Evolutionary conservation across 35 echinoderm and acorn worm species (phyloP).

Genomic region (Eucidaris tribuloides): DNA sequence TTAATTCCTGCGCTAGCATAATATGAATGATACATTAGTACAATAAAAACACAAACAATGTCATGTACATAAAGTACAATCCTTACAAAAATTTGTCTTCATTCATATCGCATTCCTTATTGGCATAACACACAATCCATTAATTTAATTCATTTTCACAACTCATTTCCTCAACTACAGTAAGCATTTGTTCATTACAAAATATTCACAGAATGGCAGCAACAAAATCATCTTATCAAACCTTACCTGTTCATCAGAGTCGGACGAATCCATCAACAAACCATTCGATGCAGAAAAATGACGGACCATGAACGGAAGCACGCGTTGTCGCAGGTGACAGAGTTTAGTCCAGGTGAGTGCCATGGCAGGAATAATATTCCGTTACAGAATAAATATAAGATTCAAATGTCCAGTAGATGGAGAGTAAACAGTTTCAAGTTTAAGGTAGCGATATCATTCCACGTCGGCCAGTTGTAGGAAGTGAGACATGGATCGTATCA

Average conservation of each 20-base stretch:
- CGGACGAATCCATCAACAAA: background rate
- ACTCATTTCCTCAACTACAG: background rate
- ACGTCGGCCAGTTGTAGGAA: too few relatives aligned
- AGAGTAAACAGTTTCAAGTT: conserved; percentile 59
- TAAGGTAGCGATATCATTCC: too few relatives aligned
- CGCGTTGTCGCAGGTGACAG: background rate
- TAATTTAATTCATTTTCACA: background rate
- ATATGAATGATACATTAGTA: too few relatives aligned
- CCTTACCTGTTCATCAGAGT: conserved; percentile 18
- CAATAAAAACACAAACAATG: too few relatives aligned
- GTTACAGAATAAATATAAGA: background rate
- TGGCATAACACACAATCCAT: too few relatives aligned
- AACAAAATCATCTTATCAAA: background rate
- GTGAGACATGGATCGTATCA: too few relatives aligned
- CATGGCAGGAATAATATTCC: conserved; percentile 22
- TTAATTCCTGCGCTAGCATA: too few relatives aligned
- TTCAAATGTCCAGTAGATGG: conserved; percentile 23
- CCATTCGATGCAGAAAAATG: conserved; percentile 2
- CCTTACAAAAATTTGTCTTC: too few relatives aligned
- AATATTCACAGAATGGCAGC: too few relatives aligned
- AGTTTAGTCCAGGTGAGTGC: conserved; percentile 86
- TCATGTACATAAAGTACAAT: too few relatives aligned
- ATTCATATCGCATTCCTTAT: too few relatives aligned
- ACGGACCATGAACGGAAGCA: background rate
- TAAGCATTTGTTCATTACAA: background rate